A percentile compares a stretch with the other conserved stretches of the same genome.
These are phyloP conservation scores for Drosophila quadrilineata DNA, from an alignment of 1,140 invertebrate genomes.

Conservation along the genomic window DNA sequence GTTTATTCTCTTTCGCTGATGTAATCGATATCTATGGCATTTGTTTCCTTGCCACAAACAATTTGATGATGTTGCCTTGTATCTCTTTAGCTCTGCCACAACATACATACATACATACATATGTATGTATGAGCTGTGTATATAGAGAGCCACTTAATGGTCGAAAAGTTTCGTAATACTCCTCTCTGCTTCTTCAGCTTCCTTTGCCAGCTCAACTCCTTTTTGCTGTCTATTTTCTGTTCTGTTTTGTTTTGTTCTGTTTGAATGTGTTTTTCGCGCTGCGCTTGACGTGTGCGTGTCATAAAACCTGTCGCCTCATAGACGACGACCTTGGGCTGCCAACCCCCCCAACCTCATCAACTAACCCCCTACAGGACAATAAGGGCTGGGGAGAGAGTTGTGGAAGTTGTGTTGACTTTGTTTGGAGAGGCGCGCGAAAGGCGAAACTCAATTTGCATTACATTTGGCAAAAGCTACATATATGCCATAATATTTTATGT, in stretches of 20 bases:
- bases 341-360: slow-evolving; percentile 8
- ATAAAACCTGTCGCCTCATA: slow-evolving; percentile 60
- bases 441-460: slow-evolving; percentile 72
- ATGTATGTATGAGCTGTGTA: no score
- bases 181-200: no score
- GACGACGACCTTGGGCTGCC: slow-evolving; percentile 1
- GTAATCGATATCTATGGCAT: no score
- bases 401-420: slow-evolving; percentile 24
- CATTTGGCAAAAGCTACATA: no score
- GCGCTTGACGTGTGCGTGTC: slow-evolving; percentile 65
- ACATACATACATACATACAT: no score
- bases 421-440: no score
- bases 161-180: no score
- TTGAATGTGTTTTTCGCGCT: not conserved
- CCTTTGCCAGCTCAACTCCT: slow-evolving; percentile 20
- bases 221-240: not conserved
- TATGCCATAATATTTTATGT: slow-evolving; percentile 69
- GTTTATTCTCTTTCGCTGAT: no score
- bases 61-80: no score
- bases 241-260: slow-evolving; percentile 15
- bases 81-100: no score
- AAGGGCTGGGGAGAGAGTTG: slow-evolving; percentile 1
- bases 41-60: no score
- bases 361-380: not conserved
- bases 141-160: no score